phyloP scores from a whole-genome alignment of 2,888 invertebrate genomes.

The Acanthacorydalis orientalis region DNA sequence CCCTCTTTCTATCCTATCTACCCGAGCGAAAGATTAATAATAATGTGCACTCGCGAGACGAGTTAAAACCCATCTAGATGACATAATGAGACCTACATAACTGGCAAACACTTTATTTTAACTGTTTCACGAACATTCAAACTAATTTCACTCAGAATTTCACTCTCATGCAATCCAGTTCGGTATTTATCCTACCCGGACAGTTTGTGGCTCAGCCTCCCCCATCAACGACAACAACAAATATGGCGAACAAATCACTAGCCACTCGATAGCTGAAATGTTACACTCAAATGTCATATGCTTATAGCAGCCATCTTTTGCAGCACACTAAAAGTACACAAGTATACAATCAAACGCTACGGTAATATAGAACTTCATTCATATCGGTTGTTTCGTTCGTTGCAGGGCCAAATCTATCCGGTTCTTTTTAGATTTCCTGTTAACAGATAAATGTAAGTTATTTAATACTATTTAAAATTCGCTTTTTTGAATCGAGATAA shows the following conservation, averaged over 20 bases:
- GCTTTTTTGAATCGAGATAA: too few species aligned
- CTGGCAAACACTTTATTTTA: background rate
- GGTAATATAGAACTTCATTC: too few species aligned
- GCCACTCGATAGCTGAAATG: conserved; percentile 5
- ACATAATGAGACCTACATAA: conserved; percentile 1
- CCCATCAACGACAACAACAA: conserved; percentile 66
- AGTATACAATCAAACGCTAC: too few species aligned
- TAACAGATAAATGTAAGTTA: too few species aligned
- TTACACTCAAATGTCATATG: background rate
- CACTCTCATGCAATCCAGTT: conserved; percentile 12
- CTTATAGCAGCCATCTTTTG: conserved; percentile 2
- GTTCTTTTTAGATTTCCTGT: background rate
- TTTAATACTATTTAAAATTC: too few species aligned
- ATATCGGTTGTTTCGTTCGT: background rate
- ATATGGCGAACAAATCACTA: conserved; percentile 39
- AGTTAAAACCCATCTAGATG: background rate
- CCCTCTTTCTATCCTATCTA: conserved; percentile 9
- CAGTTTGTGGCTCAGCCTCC: conserved; percentile 26
- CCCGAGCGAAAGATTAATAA: background rate
- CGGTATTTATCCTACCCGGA: conserved; percentile 16
- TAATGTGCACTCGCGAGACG: background rate
- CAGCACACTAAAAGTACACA: too few species aligned
- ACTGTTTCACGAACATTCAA: conserved; percentile 2
- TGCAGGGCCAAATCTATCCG: background rate
- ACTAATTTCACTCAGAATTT: conserved; percentile 8